phyloP scores from a whole-genome alignment of 37 sponge, comb jelly and placozoan species.

The Spongia lamella region DNA sequence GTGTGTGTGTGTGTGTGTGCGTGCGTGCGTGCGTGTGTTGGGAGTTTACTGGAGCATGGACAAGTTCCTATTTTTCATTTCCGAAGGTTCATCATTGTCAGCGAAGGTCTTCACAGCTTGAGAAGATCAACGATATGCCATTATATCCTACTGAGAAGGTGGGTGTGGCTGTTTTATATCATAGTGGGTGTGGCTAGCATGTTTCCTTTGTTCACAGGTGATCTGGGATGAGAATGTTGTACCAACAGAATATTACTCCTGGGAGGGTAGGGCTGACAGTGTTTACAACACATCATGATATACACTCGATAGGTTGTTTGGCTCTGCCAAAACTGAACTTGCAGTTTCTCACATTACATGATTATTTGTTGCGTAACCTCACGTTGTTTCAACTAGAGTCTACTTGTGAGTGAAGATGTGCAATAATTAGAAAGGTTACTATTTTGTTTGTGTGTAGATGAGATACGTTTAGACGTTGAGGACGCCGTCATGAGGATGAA shows the following conservation, averaged over 20 bases:
- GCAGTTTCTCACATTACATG: constrained; percentile 98
- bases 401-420: constrained; percentile 61
- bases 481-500: constrained; percentile 84
- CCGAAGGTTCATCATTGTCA: constrained; percentile 62
- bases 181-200: background rate
- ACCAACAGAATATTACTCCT: constrained; percentile 87
- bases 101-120: constrained; percentile 83
- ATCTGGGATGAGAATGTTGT: constrained; percentile 95
- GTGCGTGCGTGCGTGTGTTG: background rate
- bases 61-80: no score
- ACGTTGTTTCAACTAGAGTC: constrained; percentile 94
- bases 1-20: no score
- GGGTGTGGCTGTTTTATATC: constrained; percentile 4
- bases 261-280: constrained; percentile 71
- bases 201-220: constrained; percentile 40
- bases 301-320: constrained; percentile 88
- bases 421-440: background rate
- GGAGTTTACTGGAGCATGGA: no score
- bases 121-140: constrained; percentile 85
- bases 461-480: constrained; percentile 91
- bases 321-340: constrained; percentile 99
- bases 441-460: no score
- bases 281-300: no score
- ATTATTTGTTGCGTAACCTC: constrained; percentile 93
- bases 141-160: constrained; percentile 97